Evolutionary conservation across 2,797 vertebrate species (phyloP).

Genomic region (Aplochiton taeniatus): DNA sequence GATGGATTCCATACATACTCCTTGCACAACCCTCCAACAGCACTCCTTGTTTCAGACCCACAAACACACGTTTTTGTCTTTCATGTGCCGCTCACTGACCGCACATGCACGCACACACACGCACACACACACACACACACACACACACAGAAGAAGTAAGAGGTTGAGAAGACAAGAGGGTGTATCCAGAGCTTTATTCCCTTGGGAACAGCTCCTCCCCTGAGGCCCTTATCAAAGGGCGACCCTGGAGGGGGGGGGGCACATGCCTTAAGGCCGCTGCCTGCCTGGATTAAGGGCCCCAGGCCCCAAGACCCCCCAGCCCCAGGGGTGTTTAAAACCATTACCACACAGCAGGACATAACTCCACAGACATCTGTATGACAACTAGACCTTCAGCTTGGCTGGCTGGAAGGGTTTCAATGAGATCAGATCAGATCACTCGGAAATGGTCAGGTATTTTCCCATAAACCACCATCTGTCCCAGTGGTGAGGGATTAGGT

Average conservation of each 20-base stretch:
- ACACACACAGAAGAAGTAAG: slow-evolving; percentile 13
- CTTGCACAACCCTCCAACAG: slow-evolving; percentile 20
- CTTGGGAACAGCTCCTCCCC: slow-evolving; percentile 66
- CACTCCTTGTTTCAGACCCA: no score
- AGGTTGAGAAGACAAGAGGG: slow-evolving; percentile 9
- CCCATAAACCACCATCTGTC: no score
- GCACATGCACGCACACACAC: background rate
- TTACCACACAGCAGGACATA: slow-evolving; percentile 43
- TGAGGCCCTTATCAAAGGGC: slow-evolving; percentile 29
- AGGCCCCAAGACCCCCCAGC: background rate
- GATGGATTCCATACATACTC: slow-evolving; percentile 32
- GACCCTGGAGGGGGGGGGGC: background rate
- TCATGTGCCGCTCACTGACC: slow-evolving; percentile 10
- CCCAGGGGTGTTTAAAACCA: slow-evolving; percentile 42
- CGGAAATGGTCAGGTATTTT: no score
- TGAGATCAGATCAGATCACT: no score
- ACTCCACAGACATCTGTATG: no score
- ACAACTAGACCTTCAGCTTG: no score
- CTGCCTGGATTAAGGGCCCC: slow-evolving; percentile 43
- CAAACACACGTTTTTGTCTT: no score
- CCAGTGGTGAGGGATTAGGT: no score
- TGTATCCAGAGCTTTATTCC: slow-evolving; percentile 29
- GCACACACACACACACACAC: slow-evolving; percentile 34
- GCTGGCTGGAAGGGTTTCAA: no score
- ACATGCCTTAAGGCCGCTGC: slow-evolving; percentile 23